Base-by-base conservation (phyloP, 1,140 invertebrate genomes). In the Halesus radiatus region DNA sequence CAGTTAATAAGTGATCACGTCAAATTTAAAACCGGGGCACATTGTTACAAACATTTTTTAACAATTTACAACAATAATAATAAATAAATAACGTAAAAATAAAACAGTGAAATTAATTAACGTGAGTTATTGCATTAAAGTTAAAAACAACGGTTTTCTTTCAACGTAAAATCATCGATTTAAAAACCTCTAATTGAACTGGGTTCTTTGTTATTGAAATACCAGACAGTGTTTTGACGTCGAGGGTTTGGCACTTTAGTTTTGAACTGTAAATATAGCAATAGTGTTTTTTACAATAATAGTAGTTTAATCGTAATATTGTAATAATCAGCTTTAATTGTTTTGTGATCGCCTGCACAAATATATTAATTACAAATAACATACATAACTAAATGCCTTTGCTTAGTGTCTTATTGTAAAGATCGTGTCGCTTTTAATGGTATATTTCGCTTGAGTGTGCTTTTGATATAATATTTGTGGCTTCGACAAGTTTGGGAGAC, bases 341-440 rank as follows among this genome's bases (percentile, higher is more conserved):
- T 78, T 72, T 68, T 68, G 76, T 68, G 62, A 78, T 62, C n/a
- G 54, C 37, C 15, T 13, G 8, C 22, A 77, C 73, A 81, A 79
- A 70, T 32, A 50, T 64, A 66, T 26, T 74, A 62, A 75, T 64
- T 62, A 64, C 62, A 62, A 45, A 68, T 76, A 70, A 52, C 53
- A 64, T 68, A 76, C 68, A 66, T 68, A 68, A 78, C 52, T 20
- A 22, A 76, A 73, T 78, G 81, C 81, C 81, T 82, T 81, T 52
- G 78, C 78, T 82, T 82, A 56, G 81, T 82, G 81, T 82, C 81
- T 82, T 82, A 82, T 77, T 70, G 78, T 78, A 74, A 81, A 77
- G 54, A 78, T 58, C 13, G 32, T 75, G 26, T 68, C 53, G 68
- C 68, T 72, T 72, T 72, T 18, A 53, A 3, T 23, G 68, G 8